Evolutionary conservation across 1,140 invertebrate genomes (phyloP).

Genomic region (Drosophila auraria): DNA sequence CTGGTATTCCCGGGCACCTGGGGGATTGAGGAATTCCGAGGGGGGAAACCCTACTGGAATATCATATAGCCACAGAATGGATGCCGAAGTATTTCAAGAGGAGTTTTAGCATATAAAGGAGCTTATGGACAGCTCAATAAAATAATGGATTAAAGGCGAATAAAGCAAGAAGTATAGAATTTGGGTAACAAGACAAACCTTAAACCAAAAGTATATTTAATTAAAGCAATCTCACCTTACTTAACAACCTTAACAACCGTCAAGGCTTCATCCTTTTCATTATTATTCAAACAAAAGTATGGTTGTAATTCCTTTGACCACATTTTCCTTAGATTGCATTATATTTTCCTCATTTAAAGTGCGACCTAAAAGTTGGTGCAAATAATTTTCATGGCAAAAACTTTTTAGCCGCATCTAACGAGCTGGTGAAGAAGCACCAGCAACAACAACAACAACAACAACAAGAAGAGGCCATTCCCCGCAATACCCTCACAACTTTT

Average conservation of each 20-base stretch:
- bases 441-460: background rate
- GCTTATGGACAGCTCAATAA: background rate
- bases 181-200: too few species aligned
- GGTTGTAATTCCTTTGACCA: constrained; percentile 10
- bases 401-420: constrained; percentile 27
- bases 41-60: constrained; percentile 27
- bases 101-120: background rate
- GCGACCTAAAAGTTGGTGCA: constrained; percentile 11
- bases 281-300: constrained; percentile 15
- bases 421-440: constrained; percentile 1
- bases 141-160: background rate
- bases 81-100: background rate
- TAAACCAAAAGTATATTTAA: background rate
- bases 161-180: background rate
- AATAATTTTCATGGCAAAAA: constrained; percentile 24
- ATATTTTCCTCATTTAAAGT: constrained; percentile 11
- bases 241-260: background rate
- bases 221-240: background rate
- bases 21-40: constrained; percentile 15
- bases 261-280: background rate
- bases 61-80: constrained; percentile 17
- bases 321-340: constrained; percentile 13
- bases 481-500: constrained; percentile 29
- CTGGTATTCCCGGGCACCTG: constrained; percentile 16
- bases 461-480: background rate